Evolutionary conservation across 2,888 invertebrate species (phyloP), one percentile per base, ranked within the genome.

Genomic region (Yponomeuta malinellus): DNA sequence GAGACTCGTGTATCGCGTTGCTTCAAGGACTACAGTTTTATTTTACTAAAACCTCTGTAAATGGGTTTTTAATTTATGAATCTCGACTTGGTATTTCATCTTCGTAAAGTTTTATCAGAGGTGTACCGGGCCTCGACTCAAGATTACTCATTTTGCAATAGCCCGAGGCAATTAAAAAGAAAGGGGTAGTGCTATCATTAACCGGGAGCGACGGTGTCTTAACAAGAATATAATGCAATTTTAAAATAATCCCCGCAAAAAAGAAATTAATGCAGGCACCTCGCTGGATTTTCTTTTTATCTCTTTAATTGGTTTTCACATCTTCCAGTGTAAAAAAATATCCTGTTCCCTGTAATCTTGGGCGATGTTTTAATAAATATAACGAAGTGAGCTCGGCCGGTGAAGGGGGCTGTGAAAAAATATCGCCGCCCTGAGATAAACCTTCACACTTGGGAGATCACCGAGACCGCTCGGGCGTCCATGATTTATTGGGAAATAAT

Each of bases 221-320:
- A 91, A 91, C 90, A 91, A 89, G 90, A 91, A 90, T 91, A 90
- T 92, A 92, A 92, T 91, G 92, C 92, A 92, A 91, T 92, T 92
- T 91, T 89, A 91, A 91, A 92, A 91, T 92, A 92, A 92, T 91
- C 91, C 90, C 87, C 89, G 83, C 91, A 90, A 92, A 92, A 91
- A 91, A 91, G 84, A 90, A 91, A 92, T 92, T 92, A 92, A 90
- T 91, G 90, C 90, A 88, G 89, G 90, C 90, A 90, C 91, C 91
- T 91, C 90, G 83, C 88, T 84, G 87, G 90, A 90, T 88, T 88
- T 85, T 81, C 90, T 90, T 92, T 92, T 92, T 92, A 92, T 92
- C 92, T 92, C 87, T 89, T 92, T 92, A 92, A 92, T 92, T 92
- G 92, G 91, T 92, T 92, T 92, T 92, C 91, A 92, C 92, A 92